A percentile compares a stretch with the other conserved stretches of the same genome.
phyloP scores from a whole-genome alignment of 2,888 invertebrate genomes.

The Sphaerophoria rueppellii region DNA sequence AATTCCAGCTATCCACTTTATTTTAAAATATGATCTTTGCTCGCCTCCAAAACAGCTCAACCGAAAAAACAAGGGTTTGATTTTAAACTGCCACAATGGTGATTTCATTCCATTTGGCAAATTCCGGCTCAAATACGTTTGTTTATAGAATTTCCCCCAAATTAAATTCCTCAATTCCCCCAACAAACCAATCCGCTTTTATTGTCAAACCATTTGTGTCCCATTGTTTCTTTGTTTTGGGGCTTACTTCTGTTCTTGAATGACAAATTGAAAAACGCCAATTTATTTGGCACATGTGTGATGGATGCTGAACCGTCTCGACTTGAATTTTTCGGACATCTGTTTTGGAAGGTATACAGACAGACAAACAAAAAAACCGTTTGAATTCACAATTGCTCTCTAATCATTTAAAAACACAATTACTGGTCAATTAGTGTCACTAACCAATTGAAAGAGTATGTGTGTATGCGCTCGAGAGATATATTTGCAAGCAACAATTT shows the following conservation, averaged over 20 bases:
- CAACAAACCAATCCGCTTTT: conserved; percentile 2
- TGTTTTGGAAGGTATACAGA: conserved; percentile 6
- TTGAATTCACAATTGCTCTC: conserved; percentile 38
- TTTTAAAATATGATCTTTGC: too few species aligned
- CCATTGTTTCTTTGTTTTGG: conserved; percentile 1
- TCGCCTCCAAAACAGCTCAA: not conserved
- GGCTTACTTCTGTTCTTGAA: not conserved
- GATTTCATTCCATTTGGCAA: not conserved
- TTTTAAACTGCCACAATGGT: conserved; percentile 16
- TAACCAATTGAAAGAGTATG: conserved; percentile 48
- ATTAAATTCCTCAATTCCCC: conserved; percentile 9
- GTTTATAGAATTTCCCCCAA: not conserved
- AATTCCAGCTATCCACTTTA: too few species aligned
- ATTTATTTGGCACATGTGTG: conserved; percentile 48
- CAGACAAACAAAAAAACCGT: not conserved
- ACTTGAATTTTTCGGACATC: conserved; percentile 3
- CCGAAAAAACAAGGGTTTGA: conserved; percentile 11
- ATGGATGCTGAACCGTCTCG: conserved; percentile 18
- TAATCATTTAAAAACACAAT: conserved; percentile 62
- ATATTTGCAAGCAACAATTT: conserved; percentile 9
- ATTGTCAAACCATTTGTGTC: conserved; percentile 16
- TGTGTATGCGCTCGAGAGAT: not conserved
- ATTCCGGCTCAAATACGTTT: not conserved
- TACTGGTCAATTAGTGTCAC: conserved; percentile 72
- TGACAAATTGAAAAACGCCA: conserved; percentile 22